These are phyloP conservation scores for Planiliza haematocheilus DNA, from an alignment of 2,113 vertebrate genomes.

Conservation along the genomic window DNA sequence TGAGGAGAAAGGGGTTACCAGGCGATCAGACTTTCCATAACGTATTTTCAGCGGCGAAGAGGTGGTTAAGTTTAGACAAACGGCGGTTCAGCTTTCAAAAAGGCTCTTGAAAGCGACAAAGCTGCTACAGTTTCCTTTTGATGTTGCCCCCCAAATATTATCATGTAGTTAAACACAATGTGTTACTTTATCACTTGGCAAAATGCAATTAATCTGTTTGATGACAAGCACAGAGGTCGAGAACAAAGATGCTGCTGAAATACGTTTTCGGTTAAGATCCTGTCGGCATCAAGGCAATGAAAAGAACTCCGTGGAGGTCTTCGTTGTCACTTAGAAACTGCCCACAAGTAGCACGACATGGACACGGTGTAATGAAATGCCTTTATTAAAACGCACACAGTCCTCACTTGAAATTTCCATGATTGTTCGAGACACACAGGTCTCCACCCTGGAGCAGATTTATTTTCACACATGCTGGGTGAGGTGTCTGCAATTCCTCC, in stretches of 20 bases:
- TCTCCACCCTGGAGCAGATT: constrained; percentile 82
- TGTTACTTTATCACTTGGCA: constrained; percentile 54
- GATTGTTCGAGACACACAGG: constrained; percentile 80
- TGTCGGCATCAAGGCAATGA: constrained; percentile 48
- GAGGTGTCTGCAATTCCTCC: constrained; percentile 84
- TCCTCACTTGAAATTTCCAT: constrained; percentile 77
- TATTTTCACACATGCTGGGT: constrained; percentile 86
- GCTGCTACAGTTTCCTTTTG: constrained; percentile 54
- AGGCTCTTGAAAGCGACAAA: constrained; percentile 55
- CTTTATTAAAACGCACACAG: constrained; percentile 70
- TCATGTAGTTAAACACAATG: constrained; percentile 50
- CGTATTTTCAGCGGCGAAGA: constrained; percentile 62
- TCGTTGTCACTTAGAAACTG: constrained; percentile 41
- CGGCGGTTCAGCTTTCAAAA: constrained; percentile 61
- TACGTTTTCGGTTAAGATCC: constrained; percentile 47
- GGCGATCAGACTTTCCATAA: constrained; percentile 76
- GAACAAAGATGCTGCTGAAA: constrained; percentile 62
- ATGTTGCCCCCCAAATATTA: constrained; percentile 60
- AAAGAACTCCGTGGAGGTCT: constrained; percentile 54
- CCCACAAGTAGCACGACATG: constrained; percentile 53
- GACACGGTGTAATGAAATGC: constrained; percentile 66
- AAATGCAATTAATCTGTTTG: constrained; percentile 58
- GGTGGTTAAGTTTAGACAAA: constrained; percentile 70
- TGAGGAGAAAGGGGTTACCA: constrained; percentile 68
- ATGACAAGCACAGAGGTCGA: constrained; percentile 42